Base-by-base conservation (phyloP, 2,113 vertebrate species). In the Aythya baeri region DNA sequence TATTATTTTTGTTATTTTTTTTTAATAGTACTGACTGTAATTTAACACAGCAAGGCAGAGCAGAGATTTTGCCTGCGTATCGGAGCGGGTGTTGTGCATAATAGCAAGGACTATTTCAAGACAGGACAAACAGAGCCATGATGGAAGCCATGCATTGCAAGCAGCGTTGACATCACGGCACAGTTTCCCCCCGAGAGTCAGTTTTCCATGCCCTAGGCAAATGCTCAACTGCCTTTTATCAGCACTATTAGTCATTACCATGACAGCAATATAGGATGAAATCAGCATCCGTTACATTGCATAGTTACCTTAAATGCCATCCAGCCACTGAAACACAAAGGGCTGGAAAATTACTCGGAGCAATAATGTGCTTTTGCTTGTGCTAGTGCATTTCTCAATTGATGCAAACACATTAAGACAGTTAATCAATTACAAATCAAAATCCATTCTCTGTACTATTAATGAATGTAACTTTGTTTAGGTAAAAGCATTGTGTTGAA, bases 381-480 rank as follows among this genome's bases (percentile, higher is more conserved):
- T 70, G 83, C 68, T 36, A 68, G 43, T 70, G 85, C 88, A 75
- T 83, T 95, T 92, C 92, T 74, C 82, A 96, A 66, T 83, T 93
- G 79, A 89, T 90, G 84, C 65, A 96, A 97, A 97, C 77, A 77
- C 91, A 96, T 95, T 95, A 84, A 79, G 96, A 79, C 92, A 96
- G 94, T 87, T 97, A 92, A 97, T 97, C 95, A 92, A 97, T 95
- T 91, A 88, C 91, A 93, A 97, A 96, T 94, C 91, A 96, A 97
- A 97, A 97, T 94, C 95, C 90, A 96, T 91, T 86, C 84, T 86
- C 91, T 92, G 82, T 91, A 88, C 55, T 94, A 79, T 85, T 97
- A 91, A 88, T 63, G 72, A 96, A 72, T 89, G 63, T 27, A 87
- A 29, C 70, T 87, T 93, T 50, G 63, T 54, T 77, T 83, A 91